These are phyloP conservation scores for Laticauda colubrina DNA, from an alignment of 2,113 vertebrate genomes.

Conservation along the genomic window DNA sequence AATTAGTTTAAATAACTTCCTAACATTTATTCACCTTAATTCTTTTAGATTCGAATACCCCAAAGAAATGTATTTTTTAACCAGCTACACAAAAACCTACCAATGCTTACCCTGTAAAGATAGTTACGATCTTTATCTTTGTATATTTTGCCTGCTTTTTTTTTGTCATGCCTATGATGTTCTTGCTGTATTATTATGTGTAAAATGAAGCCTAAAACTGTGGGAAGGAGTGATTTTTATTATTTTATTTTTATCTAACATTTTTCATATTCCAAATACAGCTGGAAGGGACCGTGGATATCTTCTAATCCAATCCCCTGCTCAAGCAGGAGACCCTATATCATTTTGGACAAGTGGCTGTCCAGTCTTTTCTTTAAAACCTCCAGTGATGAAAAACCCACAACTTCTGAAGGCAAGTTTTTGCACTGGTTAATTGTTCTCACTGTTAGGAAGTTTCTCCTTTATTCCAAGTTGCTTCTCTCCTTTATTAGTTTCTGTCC, in stretches of 20 bases:
- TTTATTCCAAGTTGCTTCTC: background rate
- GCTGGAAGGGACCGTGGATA: too few species aligned
- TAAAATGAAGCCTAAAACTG: constrained; percentile 34
- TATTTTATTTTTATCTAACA: background rate
- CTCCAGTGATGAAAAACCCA: too few species aligned
- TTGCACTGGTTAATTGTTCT: background rate
- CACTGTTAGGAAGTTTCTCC: background rate
- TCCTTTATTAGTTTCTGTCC: too few species aligned
- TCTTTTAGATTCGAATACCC: constrained; percentile 26
- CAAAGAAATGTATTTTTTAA: background rate
- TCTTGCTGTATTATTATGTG: constrained; percentile 36
- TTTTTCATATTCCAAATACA: too few species aligned
- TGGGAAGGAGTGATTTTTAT: background rate
- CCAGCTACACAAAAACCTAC: background rate
- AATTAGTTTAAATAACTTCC: constrained; percentile 13
- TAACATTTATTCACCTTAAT: background rate
- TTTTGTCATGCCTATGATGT: constrained; percentile 12
- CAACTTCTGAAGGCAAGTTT: background rate
- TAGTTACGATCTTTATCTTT: constrained; percentile 8
- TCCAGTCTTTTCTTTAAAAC: background rate
- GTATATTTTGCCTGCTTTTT: background rate
- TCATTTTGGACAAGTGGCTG: background rate
- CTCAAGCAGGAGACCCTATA: background rate
- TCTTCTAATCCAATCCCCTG: too few species aligned
- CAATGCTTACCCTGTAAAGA: background rate